Evolutionary conservation across 2,113 vertebrate species (phyloP), one percentile per base, ranked within the genome.

Genomic region (Gobius niger): DNA sequence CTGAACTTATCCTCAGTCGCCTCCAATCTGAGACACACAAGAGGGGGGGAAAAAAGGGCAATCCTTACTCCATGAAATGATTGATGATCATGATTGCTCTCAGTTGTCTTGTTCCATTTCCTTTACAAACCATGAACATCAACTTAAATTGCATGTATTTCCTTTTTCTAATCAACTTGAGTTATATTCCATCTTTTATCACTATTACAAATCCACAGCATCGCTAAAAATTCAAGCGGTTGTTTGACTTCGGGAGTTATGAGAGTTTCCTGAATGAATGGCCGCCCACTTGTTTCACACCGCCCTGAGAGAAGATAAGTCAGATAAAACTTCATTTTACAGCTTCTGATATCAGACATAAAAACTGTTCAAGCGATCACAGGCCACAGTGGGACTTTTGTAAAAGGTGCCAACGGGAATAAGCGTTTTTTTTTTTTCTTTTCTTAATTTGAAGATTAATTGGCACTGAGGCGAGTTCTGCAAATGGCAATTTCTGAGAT

Each of bases 1-100:
- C 95, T 91, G 68, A 98, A 98, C 87, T 98, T 98, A 60, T 98
- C 96, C 89, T 99, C 96, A 70, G 96, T 95, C 87, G 96, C 97
- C 91, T 98, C 95, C 90, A 99, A 91, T 88, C 97, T 99, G 89
- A 4, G 8, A 6, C 34, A 64, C 53, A 11, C 63, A 46, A 34
- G 24, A 34, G 24, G 24, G n/a, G 24, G 24, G n/a, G 44, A 24
- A 41, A 62, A 41, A 40, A 42, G 7, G 14, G 13, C 6, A 59
- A 41, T 8, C 34, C 14, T 59, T 40, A 42, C 12, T 40, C 34
- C 10, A 12, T 19, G 52, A 53, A 11, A 54, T 12, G 15, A n/a
- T 2, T 15, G n/a, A n/a, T 7, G 1, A 34, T 34, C 24, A 34
- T 34, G 24, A 3, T 49, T 49, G 14, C 12, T 49, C 2, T 53